These are phyloP conservation scores for Heterohyrax brucei DNA, from an alignment of 2,797 vertebrate species.

Conservation along the genomic window DNA sequence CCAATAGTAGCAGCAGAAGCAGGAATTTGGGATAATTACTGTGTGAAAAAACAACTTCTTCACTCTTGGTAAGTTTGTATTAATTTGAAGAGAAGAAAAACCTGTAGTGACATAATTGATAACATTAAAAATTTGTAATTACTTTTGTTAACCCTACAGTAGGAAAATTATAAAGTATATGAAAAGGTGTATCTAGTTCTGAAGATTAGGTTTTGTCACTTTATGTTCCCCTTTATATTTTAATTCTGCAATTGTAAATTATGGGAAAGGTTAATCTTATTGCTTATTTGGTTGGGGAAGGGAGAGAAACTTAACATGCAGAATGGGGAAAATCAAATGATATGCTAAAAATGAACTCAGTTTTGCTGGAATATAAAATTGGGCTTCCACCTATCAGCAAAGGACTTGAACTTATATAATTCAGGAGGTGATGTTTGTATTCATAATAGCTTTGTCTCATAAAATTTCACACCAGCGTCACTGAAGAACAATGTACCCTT, in stretches of 20 bases:
- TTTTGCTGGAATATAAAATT: slow-evolving; percentile 66
- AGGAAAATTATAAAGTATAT: slow-evolving; percentile 33
- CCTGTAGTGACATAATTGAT: slow-evolving; percentile 12
- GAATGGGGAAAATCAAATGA: slow-evolving; percentile 18
- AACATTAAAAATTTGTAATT: slow-evolving; percentile 42
- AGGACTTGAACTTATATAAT: slow-evolving; percentile 46
- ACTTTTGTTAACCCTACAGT: slow-evolving; percentile 51
- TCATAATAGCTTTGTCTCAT: slow-evolving; percentile 44
- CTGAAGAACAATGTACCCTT: neutral
- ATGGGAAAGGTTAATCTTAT: slow-evolving; percentile 23
- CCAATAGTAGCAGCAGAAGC: slow-evolving; percentile 94
- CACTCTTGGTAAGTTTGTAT: slow-evolving; percentile 91
- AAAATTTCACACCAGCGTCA: slow-evolving; percentile 42
- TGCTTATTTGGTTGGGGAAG: slow-evolving; percentile 24
- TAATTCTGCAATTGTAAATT: slow-evolving; percentile 23
- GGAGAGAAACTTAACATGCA: neutral
- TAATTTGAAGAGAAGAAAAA: slow-evolving; percentile 71
- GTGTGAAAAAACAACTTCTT: slow-evolving; percentile 96
- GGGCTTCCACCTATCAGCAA: slow-evolving; percentile 30
- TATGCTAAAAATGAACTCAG: slow-evolving; percentile 54
- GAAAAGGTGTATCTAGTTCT: slow-evolving; percentile 29
- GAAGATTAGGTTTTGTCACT: slow-evolving; percentile 45
- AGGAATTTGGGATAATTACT: slow-evolving; percentile 96
- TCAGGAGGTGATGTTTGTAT: slow-evolving; percentile 29
- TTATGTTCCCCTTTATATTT: slow-evolving; percentile 28